Conservation (phyloP, 2,888 invertebrate species). For the Lycocerus yunnanus region DNA sequence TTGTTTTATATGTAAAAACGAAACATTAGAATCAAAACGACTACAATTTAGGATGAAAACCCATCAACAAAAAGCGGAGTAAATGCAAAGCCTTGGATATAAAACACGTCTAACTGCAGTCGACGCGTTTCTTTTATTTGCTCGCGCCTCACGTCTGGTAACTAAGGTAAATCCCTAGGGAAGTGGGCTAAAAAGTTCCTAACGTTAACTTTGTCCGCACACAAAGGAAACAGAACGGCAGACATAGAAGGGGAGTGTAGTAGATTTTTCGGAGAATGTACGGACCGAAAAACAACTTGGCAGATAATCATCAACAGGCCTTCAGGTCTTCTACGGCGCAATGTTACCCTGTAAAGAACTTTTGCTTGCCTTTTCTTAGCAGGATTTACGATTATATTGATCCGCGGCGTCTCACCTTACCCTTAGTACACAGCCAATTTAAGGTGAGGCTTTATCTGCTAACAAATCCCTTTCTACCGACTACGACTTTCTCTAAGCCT, state of each 20-base stretch:
- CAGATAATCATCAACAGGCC: constrained; percentile 42
- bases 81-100: constrained; percentile 33
- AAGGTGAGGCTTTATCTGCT: constrained; percentile 44
- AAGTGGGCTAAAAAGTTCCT: constrained; percentile 50
- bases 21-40: not conserved
- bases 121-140: constrained; percentile 48
- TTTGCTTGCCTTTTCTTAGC: constrained; percentile 35
- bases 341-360: constrained; percentile 19
- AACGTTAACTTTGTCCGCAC: constrained; percentile 49
- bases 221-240: constrained; percentile 46
- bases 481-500: constrained; percentile 38
- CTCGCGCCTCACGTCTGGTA: constrained; percentile 49
- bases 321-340: constrained; percentile 29
- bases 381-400: constrained; percentile 41
- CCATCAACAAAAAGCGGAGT: constrained; percentile 38
- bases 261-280: constrained; percentile 27
- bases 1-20: not conserved
- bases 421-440: constrained; percentile 41
- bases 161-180: constrained; percentile 49
- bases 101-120: constrained; percentile 38
- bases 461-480: constrained; percentile 47
- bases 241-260: constrained; percentile 36
- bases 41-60: constrained; percentile 33
- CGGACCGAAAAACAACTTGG: constrained; percentile 37
- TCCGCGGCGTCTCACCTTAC: constrained; percentile 38